Percentiles rank a stretch among this genome's conserved stretches.
Conservation (phyloP, 2,888 invertebrate species). For the Stictocephala bisonia region DNA sequence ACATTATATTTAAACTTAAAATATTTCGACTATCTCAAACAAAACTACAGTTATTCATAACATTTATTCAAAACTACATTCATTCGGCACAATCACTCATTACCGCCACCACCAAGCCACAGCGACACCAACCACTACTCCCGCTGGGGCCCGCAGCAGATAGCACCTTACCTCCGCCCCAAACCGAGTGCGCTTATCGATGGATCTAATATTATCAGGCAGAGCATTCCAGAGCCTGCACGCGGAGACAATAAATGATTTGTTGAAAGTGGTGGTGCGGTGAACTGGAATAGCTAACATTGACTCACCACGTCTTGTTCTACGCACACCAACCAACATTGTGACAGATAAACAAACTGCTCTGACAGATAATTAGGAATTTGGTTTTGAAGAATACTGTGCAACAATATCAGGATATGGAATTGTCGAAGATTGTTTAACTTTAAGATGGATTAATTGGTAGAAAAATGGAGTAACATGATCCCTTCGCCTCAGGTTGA, state of each 20-base stretch:
- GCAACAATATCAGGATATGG: not conserved
- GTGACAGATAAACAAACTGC: slow-evolving; percentile 2
- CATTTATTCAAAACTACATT: too few species aligned
- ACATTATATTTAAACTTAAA: too few species aligned
- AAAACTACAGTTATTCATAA: too few species aligned
- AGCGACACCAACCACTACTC: too few species aligned
- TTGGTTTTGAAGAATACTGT: not conserved
- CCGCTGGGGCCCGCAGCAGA: too few species aligned
- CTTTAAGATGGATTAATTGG: not conserved
- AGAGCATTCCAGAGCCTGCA: not conserved
- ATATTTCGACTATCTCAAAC: too few species aligned
- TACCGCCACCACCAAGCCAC: too few species aligned
- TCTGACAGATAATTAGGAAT: slow-evolving; percentile 1
- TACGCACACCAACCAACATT: too few species aligned
- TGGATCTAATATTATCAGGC: not conserved
- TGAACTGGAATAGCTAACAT: not conserved
- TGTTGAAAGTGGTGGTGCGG: not conserved
- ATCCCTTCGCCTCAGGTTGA: not conserved
- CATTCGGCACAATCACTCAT: too few species aligned
- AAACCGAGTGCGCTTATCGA: not conserved
- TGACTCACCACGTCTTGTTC: not conserved
- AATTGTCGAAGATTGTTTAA: slow-evolving; percentile 1
- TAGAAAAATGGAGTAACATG: slow-evolving; percentile 25
- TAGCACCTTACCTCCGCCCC: slow-evolving; percentile 17
- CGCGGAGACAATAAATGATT: not conserved